A percentile compares a stretch with the other conserved stretches of the same genome.
These are phyloP conservation scores for Malurus melanocephalus DNA, from an alignment of 2,113 vertebrate genomes.

Conservation along the genomic window DNA sequence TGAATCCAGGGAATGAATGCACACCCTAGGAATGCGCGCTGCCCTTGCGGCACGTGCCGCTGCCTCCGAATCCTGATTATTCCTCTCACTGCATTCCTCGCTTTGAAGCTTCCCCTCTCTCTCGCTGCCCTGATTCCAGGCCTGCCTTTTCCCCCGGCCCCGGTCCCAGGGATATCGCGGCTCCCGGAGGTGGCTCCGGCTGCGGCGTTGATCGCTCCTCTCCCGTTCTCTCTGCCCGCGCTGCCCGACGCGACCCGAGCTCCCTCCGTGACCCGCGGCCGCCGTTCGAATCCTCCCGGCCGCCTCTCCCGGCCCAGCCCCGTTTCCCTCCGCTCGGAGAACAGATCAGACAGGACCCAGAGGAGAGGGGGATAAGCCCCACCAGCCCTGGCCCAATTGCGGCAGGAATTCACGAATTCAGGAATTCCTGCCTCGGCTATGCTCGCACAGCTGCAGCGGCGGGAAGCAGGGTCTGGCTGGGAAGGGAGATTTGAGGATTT, in stretches of 20 bases:
- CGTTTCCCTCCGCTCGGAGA: not conserved
- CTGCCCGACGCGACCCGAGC: constrained; percentile 9
- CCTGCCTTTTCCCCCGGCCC: not conserved
- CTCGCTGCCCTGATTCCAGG: not conserved
- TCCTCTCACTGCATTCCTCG: not conserved
- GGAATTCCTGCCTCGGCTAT: not conserved
- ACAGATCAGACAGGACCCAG: not conserved
- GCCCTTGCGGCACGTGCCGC: not conserved
- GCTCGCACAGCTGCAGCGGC: not conserved
- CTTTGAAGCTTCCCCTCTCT: not conserved
- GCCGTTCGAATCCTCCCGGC: not conserved
- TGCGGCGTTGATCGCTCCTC: constrained; percentile 1
- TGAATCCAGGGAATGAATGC: too few relatives aligned
- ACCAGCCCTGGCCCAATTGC: not conserved
- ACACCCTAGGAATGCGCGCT: not conserved
- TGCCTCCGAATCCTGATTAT: not conserved
- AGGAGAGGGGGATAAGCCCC: not conserved
- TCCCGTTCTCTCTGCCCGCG: constrained; percentile 14
- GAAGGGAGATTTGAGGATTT: not conserved
- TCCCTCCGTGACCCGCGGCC: not conserved
- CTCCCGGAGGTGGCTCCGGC: constrained; percentile 7
- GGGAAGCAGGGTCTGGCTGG: not conserved
- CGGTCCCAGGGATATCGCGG: not conserved
- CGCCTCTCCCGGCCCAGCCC: not conserved
- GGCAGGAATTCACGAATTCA: not conserved